Base-by-base conservation (phyloP, 2,113 vertebrate genomes). In the Lasiurus cinereus region DNA sequence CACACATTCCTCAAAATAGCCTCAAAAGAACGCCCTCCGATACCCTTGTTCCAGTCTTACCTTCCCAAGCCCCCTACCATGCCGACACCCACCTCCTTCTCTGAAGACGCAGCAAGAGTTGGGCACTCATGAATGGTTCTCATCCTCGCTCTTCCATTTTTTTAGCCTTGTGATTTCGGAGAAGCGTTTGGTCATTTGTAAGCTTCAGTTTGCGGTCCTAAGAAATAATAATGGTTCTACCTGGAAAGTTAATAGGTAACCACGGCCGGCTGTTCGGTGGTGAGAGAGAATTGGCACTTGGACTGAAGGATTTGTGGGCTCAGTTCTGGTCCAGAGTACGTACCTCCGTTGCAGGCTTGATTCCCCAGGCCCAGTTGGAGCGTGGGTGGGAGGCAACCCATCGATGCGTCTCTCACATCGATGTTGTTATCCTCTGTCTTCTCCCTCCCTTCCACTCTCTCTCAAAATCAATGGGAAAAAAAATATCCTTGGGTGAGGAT, bases 151-250 rank as follows among this genome's bases (percentile, higher is more conserved):
- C 31, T 88, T 88, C n/a, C 50, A 64, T 78, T 76, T 93, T 93
- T 80, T 27, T 50, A 84, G 39, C 29, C 59, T 31, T 64, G 76
- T 84, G 31, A 56, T 87, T 93, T 94, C 43, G 52, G 33, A 70
- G 39, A 50, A 90, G 50, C 21, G 50, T 79, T 96, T 85, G 88
- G 52, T 87, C 29, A 15, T 91, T 85, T 67, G 36, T 83, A 84
- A 80, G 43, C 22, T 56, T 89, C 19, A 16, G 33, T 92, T 21
- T 83, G 69, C 88, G 83, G 93, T 95, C 36, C 46, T n/a, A 39
- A 27, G 59, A 27, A 76, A 54, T 89, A 91, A 91, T 94, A 91
- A 94, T 93, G 46, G 59, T 90, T 82, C 95, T 97, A 96, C 97
- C 97, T 97, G 96, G 91, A 2, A 94, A 92, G 48, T 90, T 80